phyloP scores from a whole-genome alignment of 2,113 vertebrate species.

The Oxyruncus cristatus region DNA sequence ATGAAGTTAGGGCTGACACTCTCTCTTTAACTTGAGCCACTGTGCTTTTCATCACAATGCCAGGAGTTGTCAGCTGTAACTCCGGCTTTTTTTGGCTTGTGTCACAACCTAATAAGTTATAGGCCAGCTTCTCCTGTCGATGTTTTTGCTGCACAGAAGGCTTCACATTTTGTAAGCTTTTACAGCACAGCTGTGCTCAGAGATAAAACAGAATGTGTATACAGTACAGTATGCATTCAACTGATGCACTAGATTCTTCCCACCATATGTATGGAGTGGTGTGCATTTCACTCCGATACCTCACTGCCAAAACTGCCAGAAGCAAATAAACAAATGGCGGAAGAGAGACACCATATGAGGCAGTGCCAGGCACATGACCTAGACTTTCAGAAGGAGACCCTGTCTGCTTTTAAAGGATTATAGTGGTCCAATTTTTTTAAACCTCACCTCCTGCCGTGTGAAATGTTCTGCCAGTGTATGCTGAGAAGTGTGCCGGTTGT shows the following conservation, averaged over 20 bases:
- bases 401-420: slow-evolving; percentile 25
- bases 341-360: slow-evolving; percentile 40
- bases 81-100: slow-evolving; percentile 66
- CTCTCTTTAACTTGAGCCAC: slow-evolving; percentile 5
- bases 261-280: slow-evolving; percentile 76
- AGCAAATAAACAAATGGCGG: slow-evolving; percentile 74
- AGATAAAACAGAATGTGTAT: slow-evolving; percentile 82
- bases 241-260: slow-evolving; percentile 74
- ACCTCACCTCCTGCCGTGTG: background rate
- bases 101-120: slow-evolving; percentile 73
- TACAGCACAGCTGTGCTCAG: slow-evolving; percentile 78
- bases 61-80: slow-evolving; percentile 64
- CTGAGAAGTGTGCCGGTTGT: background rate
- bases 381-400: slow-evolving; percentile 26
- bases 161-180: slow-evolving; percentile 80
- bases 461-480: background rate
- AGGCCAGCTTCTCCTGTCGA: slow-evolving; percentile 73
- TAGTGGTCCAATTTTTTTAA: background rate
- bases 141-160: slow-evolving; percentile 78
- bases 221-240: slow-evolving; percentile 76
- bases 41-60: slow-evolving; percentile 7
- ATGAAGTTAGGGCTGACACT: background rate
- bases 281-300: slow-evolving; percentile 73
- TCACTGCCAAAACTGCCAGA: slow-evolving; percentile 75
- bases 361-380: slow-evolving; percentile 47